Conservation (phyloP, 2,888 invertebrate species). For the Thecophora atra region DNA sequence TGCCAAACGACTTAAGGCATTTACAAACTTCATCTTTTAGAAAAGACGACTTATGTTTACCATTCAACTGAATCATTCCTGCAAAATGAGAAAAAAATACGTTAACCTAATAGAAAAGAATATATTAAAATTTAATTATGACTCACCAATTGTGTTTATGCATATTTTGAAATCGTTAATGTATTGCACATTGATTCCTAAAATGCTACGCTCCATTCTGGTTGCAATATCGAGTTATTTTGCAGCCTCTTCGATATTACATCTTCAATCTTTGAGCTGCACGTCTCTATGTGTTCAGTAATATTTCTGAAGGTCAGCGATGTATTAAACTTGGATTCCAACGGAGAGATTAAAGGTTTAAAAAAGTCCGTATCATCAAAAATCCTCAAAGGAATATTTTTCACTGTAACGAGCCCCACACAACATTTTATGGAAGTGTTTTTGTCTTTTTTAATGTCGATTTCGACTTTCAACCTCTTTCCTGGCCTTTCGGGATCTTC, state of each 20-base stretch:
- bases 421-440: too few relatives aligned
- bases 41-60: constrained; percentile 20
- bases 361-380: too few relatives aligned
- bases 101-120: background rate
- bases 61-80: constrained; percentile 36
- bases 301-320: too few relatives aligned
- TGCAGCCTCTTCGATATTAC: background rate
- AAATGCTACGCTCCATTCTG: constrained; percentile 28
- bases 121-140: background rate
- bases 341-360: too few relatives aligned
- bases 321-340: too few relatives aligned
- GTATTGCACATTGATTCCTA: constrained; percentile 39
- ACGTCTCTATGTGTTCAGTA: too few relatives aligned
- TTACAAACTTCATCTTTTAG: constrained; percentile 34
- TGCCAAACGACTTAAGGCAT: constrained; percentile 32
- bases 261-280: too few relatives aligned
- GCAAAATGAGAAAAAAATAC: background rate
- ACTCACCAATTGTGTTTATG: constrained; percentile 33
- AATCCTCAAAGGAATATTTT: too few relatives aligned
- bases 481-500: too few relatives aligned
- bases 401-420: too few relatives aligned
- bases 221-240: background rate
- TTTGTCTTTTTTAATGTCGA: too few relatives aligned
- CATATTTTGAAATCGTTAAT: constrained; percentile 38
- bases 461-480: too few relatives aligned